These are phyloP conservation scores for Pelobates cultripes DNA, from an alignment of 2,797 vertebrate species.

Conservation along the genomic window DNA sequence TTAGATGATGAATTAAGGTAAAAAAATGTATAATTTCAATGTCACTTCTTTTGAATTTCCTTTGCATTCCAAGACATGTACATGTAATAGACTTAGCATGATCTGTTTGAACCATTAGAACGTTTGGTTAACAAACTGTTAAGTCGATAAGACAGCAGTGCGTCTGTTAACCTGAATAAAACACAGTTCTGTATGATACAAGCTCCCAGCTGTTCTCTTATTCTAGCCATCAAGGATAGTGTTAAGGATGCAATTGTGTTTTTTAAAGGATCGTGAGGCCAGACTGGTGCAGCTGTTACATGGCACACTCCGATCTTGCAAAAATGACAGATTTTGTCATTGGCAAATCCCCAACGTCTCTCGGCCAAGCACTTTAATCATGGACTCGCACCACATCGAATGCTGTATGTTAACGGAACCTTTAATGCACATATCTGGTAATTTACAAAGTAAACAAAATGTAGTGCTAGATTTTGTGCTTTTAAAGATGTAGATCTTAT, in stretches of 20 bases:
- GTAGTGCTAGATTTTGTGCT: too few species aligned
- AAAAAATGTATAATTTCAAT: too few species aligned
- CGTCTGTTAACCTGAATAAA: neutral
- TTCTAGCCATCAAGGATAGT: neutral
- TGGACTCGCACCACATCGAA: neutral
- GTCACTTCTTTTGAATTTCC: too few species aligned
- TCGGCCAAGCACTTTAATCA: neutral
- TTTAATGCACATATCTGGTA: neutral
- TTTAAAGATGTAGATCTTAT: too few species aligned
- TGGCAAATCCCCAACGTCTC: conserved; percentile 73
- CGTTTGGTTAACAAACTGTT: neutral
- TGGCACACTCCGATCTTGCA: conserved; percentile 83
- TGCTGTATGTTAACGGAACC: neutral
- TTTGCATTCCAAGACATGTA: too few species aligned
- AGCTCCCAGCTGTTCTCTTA: neutral
- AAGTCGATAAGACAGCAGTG: neutral
- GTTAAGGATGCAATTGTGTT: neutral
- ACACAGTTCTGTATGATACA: neutral
- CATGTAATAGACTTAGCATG: neutral
- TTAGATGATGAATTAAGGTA: too few species aligned
- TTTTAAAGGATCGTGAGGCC: neutral
- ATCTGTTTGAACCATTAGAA: neutral
- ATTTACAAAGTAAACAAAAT: neutral
- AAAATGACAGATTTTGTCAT: conserved; percentile 81
- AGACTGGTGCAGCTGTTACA: conserved; percentile 63